Percentiles rank a stretch among this genome's conserved stretches.
Evolutionary conservation across 2,888 invertebrate genomes (phyloP).

Genomic region (Volucella inanis): DNA sequence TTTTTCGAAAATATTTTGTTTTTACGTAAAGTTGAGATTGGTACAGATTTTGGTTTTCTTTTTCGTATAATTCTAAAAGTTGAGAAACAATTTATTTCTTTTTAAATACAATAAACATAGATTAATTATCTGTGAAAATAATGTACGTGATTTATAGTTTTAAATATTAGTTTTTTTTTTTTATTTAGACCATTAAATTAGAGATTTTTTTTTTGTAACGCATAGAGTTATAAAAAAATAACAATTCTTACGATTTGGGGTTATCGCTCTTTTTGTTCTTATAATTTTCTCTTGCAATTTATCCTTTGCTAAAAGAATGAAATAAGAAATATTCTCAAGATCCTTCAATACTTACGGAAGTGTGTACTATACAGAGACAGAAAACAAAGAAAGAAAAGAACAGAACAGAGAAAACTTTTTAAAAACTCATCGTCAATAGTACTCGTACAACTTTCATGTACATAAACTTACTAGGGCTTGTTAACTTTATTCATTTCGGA

Average conservation of each 20-base stretch:
- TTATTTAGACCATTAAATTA: too few species aligned
- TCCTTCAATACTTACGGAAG: too few species aligned
- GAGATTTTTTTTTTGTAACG: neutral
- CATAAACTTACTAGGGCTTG: too few species aligned
- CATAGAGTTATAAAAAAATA: neutral
- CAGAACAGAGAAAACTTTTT: too few species aligned
- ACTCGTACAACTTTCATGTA: too few species aligned
- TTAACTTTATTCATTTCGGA: too few species aligned
- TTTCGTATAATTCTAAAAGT: slow-evolving; percentile 15
- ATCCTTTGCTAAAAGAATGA: too few species aligned
- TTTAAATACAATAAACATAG: slow-evolving; percentile 16
- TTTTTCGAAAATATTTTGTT: slow-evolving; percentile 37
- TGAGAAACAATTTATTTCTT: neutral
- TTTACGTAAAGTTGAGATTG: slow-evolving; percentile 19
- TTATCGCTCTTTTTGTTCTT: neutral
- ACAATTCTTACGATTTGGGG: slow-evolving; percentile 30
- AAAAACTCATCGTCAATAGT: too few species aligned
- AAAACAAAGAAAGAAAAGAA: too few species aligned
- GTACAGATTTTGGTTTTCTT: slow-evolving; percentile 3
- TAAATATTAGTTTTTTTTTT: too few species aligned
- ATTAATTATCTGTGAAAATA: neutral
- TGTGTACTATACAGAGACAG: too few species aligned
- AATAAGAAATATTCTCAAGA: too few species aligned
- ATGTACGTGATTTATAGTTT: neutral
- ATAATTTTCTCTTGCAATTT: neutral